A percentile compares a stretch with the other conserved stretches of the same genome.
phyloP scores from a whole-genome alignment of 2,797 vertebrate genomes.

The Coccyzus lansbergi region DNA sequence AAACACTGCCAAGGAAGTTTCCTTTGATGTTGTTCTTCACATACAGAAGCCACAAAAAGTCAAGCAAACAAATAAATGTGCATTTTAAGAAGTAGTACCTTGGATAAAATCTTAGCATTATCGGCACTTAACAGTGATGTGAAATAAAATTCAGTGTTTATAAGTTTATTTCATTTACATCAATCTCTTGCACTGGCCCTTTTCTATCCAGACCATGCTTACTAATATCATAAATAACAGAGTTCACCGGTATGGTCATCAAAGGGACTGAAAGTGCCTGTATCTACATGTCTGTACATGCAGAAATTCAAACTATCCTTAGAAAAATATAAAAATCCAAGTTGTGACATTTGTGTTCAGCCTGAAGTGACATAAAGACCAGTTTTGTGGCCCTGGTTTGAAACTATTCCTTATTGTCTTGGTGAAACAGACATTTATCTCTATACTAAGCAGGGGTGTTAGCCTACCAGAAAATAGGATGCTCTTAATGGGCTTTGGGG shows the following conservation, averaged over 20 bases:
- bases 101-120: not conserved
- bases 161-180: not conserved
- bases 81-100: not conserved
- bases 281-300: not conserved
- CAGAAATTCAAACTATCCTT: not conserved
- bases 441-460: constrained; percentile 51
- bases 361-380: not conserved
- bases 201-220: not conserved
- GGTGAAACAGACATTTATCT: constrained; percentile 61
- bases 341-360: not conserved
- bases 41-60: not conserved
- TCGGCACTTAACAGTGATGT: not conserved
- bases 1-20: not conserved
- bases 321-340: not conserved
- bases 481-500: constrained; percentile 60
- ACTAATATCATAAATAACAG: not conserved
- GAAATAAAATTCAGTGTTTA: not conserved
- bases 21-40: not conserved
- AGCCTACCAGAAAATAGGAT: constrained; percentile 62
- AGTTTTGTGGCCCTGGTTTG: not conserved
- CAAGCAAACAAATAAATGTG: not conserved
- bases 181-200: not conserved
- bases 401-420: not conserved
- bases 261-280: not conserved
- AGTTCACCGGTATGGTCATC: not conserved